Conservation (phyloP, 30 jellyfish, hydroid and myxozoan genomes). For the Aurelia aurita region DNA sequence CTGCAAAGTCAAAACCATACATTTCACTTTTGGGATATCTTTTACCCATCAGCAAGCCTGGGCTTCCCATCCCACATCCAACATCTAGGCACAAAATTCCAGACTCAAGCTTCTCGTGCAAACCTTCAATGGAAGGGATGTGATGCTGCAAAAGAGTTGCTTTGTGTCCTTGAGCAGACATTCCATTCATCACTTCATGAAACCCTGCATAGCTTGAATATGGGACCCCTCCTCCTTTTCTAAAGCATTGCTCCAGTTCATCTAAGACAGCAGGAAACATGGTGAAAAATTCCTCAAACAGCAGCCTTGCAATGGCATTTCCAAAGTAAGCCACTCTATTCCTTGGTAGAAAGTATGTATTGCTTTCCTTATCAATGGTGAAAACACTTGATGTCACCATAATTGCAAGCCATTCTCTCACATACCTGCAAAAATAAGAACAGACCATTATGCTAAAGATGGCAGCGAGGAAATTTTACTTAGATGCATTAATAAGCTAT, state of each 20-base stretch:
- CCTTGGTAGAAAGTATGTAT: constrained; percentile 39
- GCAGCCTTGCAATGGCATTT: not conserved
- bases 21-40: constrained; percentile 59
- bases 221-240: constrained; percentile 66
- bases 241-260: constrained; percentile 46
- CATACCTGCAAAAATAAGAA: constrained; percentile 40
- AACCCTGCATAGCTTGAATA: constrained; percentile 35
- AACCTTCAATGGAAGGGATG: constrained; percentile 49
- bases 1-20: constrained; percentile 62
- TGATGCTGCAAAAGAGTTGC: not conserved
- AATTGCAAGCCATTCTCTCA: constrained; percentile 73
- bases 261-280: constrained; percentile 20
- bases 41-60: constrained; percentile 33
- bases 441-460: not conserved
- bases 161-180: constrained; percentile 40
- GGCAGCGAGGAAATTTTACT: too few species aligned
- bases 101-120: constrained; percentile 42
- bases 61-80: constrained; percentile 64
- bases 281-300: constrained; percentile 9
- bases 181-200: constrained; percentile 37
- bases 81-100: constrained; percentile 49
- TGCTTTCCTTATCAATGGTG: constrained; percentile 28
- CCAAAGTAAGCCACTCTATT: constrained; percentile 5
- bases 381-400: constrained; percentile 28
- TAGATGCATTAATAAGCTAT: too few species aligned